These are phyloP conservation scores for Drosophila varians DNA, from an alignment of 1,140 invertebrate species.

Conservation along the genomic window DNA sequence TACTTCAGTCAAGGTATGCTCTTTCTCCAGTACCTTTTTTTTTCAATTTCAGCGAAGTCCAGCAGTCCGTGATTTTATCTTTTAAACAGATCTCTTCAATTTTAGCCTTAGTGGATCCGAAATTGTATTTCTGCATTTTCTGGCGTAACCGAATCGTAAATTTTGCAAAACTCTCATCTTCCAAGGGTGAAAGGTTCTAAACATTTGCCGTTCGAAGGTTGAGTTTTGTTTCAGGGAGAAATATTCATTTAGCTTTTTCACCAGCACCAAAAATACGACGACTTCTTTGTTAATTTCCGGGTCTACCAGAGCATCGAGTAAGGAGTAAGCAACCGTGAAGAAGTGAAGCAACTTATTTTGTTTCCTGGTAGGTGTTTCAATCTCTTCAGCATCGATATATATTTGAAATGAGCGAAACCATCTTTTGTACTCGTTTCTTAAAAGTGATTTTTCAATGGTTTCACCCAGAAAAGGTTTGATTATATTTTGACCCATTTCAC, in stretches of 20 bases:
- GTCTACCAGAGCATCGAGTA: constrained; percentile 6
- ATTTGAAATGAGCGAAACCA: constrained; percentile 22
- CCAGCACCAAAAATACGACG: no score
- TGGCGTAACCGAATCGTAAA: no score
- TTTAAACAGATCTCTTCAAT: no score
- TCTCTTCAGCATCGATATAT: no score
- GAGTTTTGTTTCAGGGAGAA: constrained; percentile 26
- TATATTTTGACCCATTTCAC: constrained; percentile 10
- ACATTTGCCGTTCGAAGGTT: constrained; percentile 29
- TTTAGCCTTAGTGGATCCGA: no score
- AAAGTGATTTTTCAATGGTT: constrained; percentile 7
- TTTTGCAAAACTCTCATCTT: constrained; percentile 29
- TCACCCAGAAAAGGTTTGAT: constrained; percentile 18
- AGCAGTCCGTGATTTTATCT: constrained; percentile 20
- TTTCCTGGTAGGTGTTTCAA: no score
- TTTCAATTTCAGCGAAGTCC: constrained; percentile 17
- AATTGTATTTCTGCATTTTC: no score
- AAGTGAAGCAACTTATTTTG: no score
- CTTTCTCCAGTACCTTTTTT: no score
- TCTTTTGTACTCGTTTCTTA: constrained; percentile 3
- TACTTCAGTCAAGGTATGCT: no score
- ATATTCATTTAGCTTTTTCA: constrained; percentile 19
- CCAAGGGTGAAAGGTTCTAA: constrained; percentile 21
- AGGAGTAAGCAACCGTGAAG: no score
- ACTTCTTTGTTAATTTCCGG: no score